Evolutionary conservation across 2,113 vertebrate genomes (phyloP).

Genomic region (Ciconia boyciana): DNA sequence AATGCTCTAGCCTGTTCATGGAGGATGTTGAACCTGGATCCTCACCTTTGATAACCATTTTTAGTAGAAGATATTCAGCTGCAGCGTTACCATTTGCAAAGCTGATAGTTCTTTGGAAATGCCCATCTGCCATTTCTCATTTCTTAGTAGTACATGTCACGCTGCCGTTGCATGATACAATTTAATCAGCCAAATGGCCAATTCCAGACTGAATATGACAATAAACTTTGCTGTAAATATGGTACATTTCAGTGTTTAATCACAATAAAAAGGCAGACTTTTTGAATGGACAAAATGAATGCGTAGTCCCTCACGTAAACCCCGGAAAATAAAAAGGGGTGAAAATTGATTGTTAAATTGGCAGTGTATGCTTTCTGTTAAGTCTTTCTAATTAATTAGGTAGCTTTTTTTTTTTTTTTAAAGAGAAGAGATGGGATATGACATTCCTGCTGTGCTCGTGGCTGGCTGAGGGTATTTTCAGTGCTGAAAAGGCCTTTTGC

Average conservation of each 20-base stretch:
- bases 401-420: neutral
- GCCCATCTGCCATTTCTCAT: constrained; percentile 20
- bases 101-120: neutral
- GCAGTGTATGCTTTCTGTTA: neutral
- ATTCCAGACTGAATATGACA: constrained; percentile 1
- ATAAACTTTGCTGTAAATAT: constrained; percentile 22
- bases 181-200: constrained; percentile 29
- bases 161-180: neutral
- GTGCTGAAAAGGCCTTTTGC: neutral
- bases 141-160: neutral
- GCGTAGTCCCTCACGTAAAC: neutral
- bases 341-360: neutral
- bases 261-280: neutral
- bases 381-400: neutral
- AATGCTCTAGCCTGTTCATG: neutral
- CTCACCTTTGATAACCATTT: neutral
- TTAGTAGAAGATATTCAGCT: neutral
- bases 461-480: neutral
- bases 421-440: neutral
- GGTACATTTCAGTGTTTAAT: neutral
- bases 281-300: neutral
- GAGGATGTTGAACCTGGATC: neutral
- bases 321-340: neutral
- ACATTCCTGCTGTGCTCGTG: neutral
- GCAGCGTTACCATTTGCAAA: neutral